Base-by-base conservation (phyloP, 2,113 vertebrate species). In the Calonectris borealis region DNA sequence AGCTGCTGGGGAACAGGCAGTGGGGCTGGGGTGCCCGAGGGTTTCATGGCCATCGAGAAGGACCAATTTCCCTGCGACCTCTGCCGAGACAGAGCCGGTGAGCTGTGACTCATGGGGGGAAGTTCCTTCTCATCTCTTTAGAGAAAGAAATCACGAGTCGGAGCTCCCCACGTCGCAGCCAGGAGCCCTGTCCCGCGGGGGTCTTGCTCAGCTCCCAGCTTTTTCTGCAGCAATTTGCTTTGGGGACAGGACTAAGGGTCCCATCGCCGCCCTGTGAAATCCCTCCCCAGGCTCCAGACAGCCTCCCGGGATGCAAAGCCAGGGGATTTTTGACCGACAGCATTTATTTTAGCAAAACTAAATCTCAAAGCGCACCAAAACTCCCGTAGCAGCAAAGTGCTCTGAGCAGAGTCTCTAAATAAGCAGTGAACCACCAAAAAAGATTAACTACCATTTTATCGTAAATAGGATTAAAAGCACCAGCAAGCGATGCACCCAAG, bases 131-230 rank as follows among this genome's bases (percentile, higher is more conserved):
- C 21, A 9, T 62, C 36, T 25, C 57, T 38, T 17, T 13, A 29
- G 60, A 55, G 46, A 29, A 32, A 69, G 21, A n/a, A 69, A 18
- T 26, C 21, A 4, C 0, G 2, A 62, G 44, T 21, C 11, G 4
- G 31, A 76, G 51, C 31, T 93, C n/a, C 61, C 24, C 65, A 32
- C 0, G 0, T 2, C 0, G 0, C 68, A 72, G 2, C 44, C 2
- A 2, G 66, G 44, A 95, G 18, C 36, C 4, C 69, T 49, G 27
- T 11, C 78, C 68, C 11, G 0, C 0, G 0, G 16, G 57, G 13
- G 16, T 64, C 65, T 55, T 26, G 1, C 26, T 29, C 29, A n/a
- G 22, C 20, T 86, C 60, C 32, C 46, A 68, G 68, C 57, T 69
- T 54, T 40, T 72, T 16, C 75, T 48, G 57, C 44, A 44, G 82